Base-by-base conservation (phyloP, 2,797 vertebrate genomes). In the Holocentrus rufus region DNA sequence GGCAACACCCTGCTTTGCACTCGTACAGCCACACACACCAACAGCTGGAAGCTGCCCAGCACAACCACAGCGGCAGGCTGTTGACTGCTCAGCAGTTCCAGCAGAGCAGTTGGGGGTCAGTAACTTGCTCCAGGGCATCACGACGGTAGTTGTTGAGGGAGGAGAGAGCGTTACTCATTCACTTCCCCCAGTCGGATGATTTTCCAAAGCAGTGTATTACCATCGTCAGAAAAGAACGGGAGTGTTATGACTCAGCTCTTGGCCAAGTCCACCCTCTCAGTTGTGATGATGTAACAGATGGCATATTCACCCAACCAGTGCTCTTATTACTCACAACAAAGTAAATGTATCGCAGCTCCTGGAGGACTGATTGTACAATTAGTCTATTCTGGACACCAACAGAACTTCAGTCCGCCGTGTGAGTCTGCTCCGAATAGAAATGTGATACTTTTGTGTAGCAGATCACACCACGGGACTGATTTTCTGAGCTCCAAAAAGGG, bases 221-320 rank as follows among this genome's bases (percentile, higher is more conserved):
- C 39, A 55, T 74, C 20, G 20, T 49, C 46, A 22, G 47, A 34
- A 42, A 54, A 74, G 82, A 83, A 76, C 55, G 62, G 82, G 75
- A 78, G 82, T 76, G 81, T 87, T 89, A 92, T 92, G 89, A 92
- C 89, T 92, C 89, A 92, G 86, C 88, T 87, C 74, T 83, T 87
- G 88, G 87, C 85, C 84, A 57, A 52, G n/a, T 84, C 74, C 77
- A 74, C 77, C 83, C 84, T 87, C 80, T 78, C 72, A 61, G 81
- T 81, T 79, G 73, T 82, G 81, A 86, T 88, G 87, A 90, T 89
- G 88, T 85, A 89, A 88, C 89, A 85, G 81, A 87, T 87, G 86
- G 83, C 81, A 72, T 81, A 72, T 84, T 87, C 85, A 84, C 82
- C 74, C 34, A 39, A 34, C 34, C 46, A 52, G 18, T 11, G 27